Base-by-base conservation (phyloP, 1,140 invertebrate genomes). In the Penaeus japonicus region DNA sequence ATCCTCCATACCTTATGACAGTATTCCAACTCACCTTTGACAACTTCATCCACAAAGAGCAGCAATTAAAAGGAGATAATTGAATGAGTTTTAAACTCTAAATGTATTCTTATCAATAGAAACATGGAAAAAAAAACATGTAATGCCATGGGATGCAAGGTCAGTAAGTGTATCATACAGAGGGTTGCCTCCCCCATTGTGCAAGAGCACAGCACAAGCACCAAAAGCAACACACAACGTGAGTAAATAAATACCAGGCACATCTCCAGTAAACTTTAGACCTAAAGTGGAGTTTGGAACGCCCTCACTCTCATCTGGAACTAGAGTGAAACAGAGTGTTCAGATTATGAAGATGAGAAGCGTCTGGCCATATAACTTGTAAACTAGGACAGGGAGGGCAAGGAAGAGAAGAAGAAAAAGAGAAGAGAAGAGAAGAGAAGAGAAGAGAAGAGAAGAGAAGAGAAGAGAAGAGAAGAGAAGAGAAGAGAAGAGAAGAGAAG, bases 171-270 rank as follows among this genome's bases (percentile, higher is more conserved):
- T 47, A 47, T 47, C 47, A 47, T 47, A 47, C 47, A 47, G 47
- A 47, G 47, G 47, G 47, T 47, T 47, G 47, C 47, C 47, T 47
- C 10, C 47, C 47, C 47, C 47, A 47, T 47, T 47, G 47, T 47
- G 47, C 47, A 47, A 47, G 47, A 47, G 5, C 55, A 81, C 39
- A 35, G 24, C 54, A 53, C 79, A 83, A 88, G 80, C 80, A 88
- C 70, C 80, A 83, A 83, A 86, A 88, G 87, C 87, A 83, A 88
- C 81, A 84, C 85, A 87, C 87, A 88, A 88, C 87, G 59, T 70
- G 54, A 83, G 81, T 88, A 88, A 65, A 88, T 88, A 88, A 88
- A 88, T 88, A 88, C 87, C 87, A 82, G 87, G 47, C 81, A 88
- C 79, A 82, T 83, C 80, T 88, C 87, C 87, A 88, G 87, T 88